Evolutionary conservation across 2,113 vertebrate genomes (phyloP).

Genomic region (Oryzias curvinotus): DNA sequence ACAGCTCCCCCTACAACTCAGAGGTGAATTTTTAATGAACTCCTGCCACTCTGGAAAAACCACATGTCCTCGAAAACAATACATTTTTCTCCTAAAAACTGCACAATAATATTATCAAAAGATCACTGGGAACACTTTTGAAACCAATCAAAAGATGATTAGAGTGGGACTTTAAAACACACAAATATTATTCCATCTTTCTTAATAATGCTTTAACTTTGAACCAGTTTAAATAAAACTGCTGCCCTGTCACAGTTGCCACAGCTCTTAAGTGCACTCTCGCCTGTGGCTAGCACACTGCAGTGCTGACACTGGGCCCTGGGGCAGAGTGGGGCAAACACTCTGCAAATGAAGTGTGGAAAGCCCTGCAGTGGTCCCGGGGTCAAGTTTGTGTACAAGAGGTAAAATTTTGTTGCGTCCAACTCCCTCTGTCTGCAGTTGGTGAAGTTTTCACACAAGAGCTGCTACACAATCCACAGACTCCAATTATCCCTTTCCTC

Average conservation of each 20-base stretch:
- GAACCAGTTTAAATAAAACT: conserved; percentile 7
- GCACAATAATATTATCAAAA: too few relatives aligned
- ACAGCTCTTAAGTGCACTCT: conserved; percentile 53
- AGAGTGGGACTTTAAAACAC: too few relatives aligned
- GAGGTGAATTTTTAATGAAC: too few relatives aligned
- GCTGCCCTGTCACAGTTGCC: background rate
- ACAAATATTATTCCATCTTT: background rate
- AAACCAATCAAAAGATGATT: too few relatives aligned
- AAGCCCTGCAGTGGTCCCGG: conserved; percentile 86
- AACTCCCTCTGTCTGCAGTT: conserved; percentile 82
- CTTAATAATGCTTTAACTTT: background rate
- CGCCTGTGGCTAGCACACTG: conserved; percentile 80
- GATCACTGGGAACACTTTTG: too few relatives aligned
- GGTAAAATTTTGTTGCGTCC: conserved; percentile 94
- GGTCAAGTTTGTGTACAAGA: conserved; percentile 99
- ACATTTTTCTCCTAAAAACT: too few relatives aligned
- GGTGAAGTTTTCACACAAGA: conserved; percentile 97
- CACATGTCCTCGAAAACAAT: too few relatives aligned
- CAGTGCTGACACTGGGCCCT: conserved; percentile 73
- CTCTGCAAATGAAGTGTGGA: conserved; percentile 85
- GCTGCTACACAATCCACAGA: conserved; percentile 86
- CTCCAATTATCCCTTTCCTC: conserved; percentile 98
- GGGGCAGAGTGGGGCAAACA: conserved; percentile 80
- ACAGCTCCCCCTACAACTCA: too few relatives aligned
- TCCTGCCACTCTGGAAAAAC: too few relatives aligned